phyloP scores from a whole-genome alignment of 1,140 invertebrate species.

The fruit fly (Drosophila melanogaster) region DNA sequence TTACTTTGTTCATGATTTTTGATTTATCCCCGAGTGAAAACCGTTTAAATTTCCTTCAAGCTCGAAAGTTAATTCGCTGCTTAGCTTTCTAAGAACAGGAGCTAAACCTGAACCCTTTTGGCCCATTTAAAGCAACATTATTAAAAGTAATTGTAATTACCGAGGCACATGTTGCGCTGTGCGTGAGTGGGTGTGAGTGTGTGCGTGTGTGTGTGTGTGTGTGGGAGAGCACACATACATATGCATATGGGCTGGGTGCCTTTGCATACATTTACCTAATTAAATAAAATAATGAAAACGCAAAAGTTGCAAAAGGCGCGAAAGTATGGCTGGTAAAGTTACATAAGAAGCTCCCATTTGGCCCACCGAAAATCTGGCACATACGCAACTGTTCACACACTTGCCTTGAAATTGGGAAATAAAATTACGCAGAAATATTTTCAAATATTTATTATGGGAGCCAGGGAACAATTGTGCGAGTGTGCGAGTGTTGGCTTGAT shows the following conservation, averaged over 20 bases:
- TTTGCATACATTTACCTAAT: conserved; percentile 82
- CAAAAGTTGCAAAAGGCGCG: conserved; percentile 74
- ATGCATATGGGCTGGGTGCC: conserved; percentile 35
- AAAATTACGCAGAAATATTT: conserved; percentile 67
- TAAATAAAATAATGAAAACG: conserved; percentile 83
- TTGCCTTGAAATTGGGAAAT: conserved; percentile 65
- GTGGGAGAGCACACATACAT: neutral
- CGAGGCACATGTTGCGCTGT: conserved; percentile 70
- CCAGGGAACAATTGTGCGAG: conserved; percentile 9
- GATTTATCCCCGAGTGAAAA: neutral
- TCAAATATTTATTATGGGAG: conserved; percentile 61
- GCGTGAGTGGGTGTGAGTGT: conserved; percentile 14
- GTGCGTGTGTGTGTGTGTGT: conserved; percentile 16
- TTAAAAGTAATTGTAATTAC: conserved; percentile 80
- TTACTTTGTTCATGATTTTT: neutral
- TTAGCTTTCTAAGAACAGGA: conserved; percentile 19
- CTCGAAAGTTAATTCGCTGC: conserved; percentile 14
- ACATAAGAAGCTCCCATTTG: conserved; percentile 27
- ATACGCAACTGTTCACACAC: conserved; percentile 50
- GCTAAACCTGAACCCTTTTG: conserved; percentile 13
- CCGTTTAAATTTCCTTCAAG: neutral
- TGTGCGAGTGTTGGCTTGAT: conserved; percentile 48
- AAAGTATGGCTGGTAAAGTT: conserved; percentile 46
- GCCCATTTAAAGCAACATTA: conserved; percentile 62
- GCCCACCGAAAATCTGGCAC: conserved; percentile 14